These are phyloP conservation scores for Drosophila mojavensis DNA, from an alignment of 1,140 invertebrate genomes.

Conservation along the genomic window DNA sequence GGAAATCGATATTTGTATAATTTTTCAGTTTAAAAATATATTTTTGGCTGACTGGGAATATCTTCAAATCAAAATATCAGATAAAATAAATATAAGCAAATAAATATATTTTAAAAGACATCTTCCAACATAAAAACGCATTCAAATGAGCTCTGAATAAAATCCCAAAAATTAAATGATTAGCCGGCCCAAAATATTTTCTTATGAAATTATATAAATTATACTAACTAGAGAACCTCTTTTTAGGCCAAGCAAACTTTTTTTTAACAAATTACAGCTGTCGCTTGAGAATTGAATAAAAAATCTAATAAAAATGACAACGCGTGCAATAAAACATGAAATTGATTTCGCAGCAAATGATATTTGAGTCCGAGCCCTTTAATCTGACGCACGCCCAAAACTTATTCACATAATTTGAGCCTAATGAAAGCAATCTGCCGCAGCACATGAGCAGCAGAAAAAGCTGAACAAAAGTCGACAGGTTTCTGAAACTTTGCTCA, in stretches of 20 bases:
- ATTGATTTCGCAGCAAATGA: conserved; percentile 56
- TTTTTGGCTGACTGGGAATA: too few relatives aligned
- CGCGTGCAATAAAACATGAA: conserved; percentile 38
- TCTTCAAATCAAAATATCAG: too few relatives aligned
- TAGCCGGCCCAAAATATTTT: too few relatives aligned
- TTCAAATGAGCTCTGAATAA: too few relatives aligned
- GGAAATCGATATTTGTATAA: too few relatives aligned
- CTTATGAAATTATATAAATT: too few relatives aligned
- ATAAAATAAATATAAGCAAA: too few relatives aligned
- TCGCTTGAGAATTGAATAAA: conserved; percentile 12
- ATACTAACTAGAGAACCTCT: too few relatives aligned
- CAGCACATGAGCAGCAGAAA: conserved; percentile 3
- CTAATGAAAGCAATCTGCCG: conserved; percentile 72
- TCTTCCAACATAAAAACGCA: too few relatives aligned
- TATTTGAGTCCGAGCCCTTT: conserved; percentile 28
- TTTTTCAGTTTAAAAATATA: too few relatives aligned
- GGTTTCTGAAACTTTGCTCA: conserved; percentile 63
- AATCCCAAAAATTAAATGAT: too few relatives aligned
- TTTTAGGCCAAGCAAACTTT: neutral
- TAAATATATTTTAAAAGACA: too few relatives aligned
- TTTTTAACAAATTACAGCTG: conserved; percentile 17
- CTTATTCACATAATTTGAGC: conserved; percentile 52
- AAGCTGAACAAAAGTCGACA: conserved; percentile 19
- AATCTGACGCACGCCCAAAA: conserved; percentile 33
- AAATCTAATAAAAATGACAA: conserved; percentile 18